These are phyloP conservation scores for Oreocharis arfaki DNA, from an alignment of 2,113 vertebrate species.

Conservation along the genomic window DNA sequence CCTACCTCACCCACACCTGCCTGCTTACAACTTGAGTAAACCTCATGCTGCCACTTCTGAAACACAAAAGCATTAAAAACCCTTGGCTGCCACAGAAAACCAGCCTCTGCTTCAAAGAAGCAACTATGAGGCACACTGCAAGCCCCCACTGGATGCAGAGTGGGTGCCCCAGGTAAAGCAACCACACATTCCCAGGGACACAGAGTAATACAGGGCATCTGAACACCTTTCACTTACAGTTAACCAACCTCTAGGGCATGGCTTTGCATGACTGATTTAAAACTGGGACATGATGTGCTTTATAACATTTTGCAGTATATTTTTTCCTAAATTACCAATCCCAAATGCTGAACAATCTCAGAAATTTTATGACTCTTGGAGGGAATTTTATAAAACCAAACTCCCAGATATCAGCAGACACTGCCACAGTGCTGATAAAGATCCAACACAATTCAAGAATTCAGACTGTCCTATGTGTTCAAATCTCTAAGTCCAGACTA, in stretches of 20 bases:
- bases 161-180: background rate
- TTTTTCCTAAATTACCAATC: background rate
- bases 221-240: background rate
- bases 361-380: background rate
- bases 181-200: background rate
- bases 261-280: background rate
- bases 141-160: background rate
- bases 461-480: background rate
- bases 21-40: background rate
- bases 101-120: background rate
- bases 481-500: background rate
- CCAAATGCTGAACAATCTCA: background rate
- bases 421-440: background rate
- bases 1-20: background rate
- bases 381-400: background rate
- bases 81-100: background rate
- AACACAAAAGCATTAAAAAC: background rate
- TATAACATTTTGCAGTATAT: background rate
- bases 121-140: background rate
- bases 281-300: background rate
- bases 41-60: background rate
- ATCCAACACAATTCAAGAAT: background rate
- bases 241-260: background rate
- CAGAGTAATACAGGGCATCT: background rate
- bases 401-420: background rate